Conservation (phyloP, 2,797 vertebrate species). For the Myotis pilosus region DNA sequence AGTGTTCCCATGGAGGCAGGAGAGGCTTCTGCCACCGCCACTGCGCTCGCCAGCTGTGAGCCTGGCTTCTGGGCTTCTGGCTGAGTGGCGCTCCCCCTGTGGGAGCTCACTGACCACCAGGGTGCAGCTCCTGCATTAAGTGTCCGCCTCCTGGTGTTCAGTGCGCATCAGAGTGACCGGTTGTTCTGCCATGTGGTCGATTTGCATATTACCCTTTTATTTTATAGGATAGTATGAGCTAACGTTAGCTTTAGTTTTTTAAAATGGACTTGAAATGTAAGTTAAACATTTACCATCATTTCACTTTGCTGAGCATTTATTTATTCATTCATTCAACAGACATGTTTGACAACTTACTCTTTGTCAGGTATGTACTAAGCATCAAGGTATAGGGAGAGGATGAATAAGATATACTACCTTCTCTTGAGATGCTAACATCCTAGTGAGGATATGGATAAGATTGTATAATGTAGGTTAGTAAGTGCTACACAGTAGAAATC, state of each 20-base stretch:
- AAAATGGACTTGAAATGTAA: constrained; percentile 9
- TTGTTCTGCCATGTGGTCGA: too few species aligned
- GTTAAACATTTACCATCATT: constrained; percentile 25
- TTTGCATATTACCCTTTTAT: too few species aligned
- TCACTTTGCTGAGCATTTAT: background rate
- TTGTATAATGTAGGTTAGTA: background rate
- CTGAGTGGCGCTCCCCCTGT: too few species aligned
- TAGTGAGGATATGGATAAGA: constrained; percentile 15
- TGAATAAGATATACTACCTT: background rate
- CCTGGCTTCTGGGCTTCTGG: too few species aligned
- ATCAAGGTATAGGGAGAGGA: background rate
- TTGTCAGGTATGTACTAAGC: background rate
- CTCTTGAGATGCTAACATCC: background rate
- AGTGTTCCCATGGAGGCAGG: too few species aligned
- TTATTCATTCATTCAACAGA: constrained; percentile 15
- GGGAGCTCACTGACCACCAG: too few species aligned
- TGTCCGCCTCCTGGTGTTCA: too few species aligned
- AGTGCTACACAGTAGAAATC: background rate
- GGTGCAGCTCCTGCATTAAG: too few species aligned
- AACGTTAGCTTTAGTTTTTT: constrained; percentile 5
- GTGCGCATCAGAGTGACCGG: too few species aligned
- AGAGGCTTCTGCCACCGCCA: too few species aligned
- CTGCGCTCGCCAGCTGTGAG: too few species aligned
- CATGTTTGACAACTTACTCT: constrained; percentile 28
- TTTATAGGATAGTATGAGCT: background rate